Evolutionary conservation across 2,888 invertebrate species (phyloP).

Genomic region (Therioaphis trifolii): DNA sequence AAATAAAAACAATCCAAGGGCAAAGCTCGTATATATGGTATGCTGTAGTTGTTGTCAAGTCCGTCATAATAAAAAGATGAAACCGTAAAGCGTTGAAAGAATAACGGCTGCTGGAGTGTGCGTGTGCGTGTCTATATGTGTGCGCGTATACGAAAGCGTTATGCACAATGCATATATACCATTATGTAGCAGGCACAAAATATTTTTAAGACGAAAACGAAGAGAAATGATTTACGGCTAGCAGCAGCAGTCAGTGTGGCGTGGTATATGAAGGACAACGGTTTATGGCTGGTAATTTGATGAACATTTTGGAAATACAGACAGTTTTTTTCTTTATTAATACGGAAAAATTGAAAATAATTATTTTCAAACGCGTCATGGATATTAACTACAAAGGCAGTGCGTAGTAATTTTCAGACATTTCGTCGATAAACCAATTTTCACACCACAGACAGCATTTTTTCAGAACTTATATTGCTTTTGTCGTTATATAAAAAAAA

Average conservation of each 20-base stretch:
- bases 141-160: neutral
- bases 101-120: neutral
- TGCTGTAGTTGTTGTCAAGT: neutral
- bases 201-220: neutral
- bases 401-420: no score
- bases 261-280: neutral
- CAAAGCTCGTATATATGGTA: neutral
- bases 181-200: neutral
- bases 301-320: neutral
- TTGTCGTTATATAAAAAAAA: no score
- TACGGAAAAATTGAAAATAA: neutral
- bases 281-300: neutral
- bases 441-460: no score
- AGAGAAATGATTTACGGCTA: neutral
- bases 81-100: neutral
- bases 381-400: neutral
- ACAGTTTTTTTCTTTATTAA: neutral
- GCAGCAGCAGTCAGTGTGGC: neutral
- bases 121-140: neutral
- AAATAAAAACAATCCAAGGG: slow-evolving; percentile 7
- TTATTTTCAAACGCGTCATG: neutral
- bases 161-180: neutral
- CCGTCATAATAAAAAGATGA: neutral
- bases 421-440: no score
- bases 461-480: no score